These are phyloP conservation scores for Xerus rutilus DNA, from an alignment of 2,797 vertebrate genomes.

Conservation along the genomic window DNA sequence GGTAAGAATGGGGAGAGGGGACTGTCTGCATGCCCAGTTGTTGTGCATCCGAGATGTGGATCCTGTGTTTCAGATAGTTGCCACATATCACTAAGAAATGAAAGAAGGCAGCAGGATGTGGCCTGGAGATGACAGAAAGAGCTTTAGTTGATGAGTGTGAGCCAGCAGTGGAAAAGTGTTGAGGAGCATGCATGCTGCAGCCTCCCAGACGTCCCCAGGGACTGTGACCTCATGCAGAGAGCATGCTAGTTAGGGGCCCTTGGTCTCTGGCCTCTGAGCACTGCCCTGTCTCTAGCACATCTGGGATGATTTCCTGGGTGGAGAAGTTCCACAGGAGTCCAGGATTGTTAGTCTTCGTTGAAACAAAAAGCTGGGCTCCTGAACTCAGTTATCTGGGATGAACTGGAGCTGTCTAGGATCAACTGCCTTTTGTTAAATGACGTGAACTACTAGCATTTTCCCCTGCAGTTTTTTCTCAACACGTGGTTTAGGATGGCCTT, in stretches of 20 bases:
- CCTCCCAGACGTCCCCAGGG: constrained; percentile 41
- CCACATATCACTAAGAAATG: not conserved
- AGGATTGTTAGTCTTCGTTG: not conserved
- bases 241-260: not conserved
- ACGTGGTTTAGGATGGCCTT: not conserved
- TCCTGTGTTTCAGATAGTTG: not conserved
- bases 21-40: accelerated
- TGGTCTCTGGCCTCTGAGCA: not conserved
- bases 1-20: constrained; percentile 87
- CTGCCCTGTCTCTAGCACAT: constrained; percentile 5
- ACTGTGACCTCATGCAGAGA: constrained; percentile 66
- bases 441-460: not conserved
- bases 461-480: not conserved
- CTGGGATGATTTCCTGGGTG: not conserved
- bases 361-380: not conserved
- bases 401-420: not conserved
- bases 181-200: not conserved
- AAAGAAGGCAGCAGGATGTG: not conserved
- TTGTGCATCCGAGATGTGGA: not conserved
- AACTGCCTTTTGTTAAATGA: not conserved
- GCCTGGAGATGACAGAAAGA: not conserved
- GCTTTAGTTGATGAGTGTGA: not conserved
- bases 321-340: not conserved
- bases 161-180: not conserved
- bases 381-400: not conserved